Evolutionary conservation across 1,140 invertebrate genomes (phyloP).

Genomic region (Drosophila ambigua): DNA sequence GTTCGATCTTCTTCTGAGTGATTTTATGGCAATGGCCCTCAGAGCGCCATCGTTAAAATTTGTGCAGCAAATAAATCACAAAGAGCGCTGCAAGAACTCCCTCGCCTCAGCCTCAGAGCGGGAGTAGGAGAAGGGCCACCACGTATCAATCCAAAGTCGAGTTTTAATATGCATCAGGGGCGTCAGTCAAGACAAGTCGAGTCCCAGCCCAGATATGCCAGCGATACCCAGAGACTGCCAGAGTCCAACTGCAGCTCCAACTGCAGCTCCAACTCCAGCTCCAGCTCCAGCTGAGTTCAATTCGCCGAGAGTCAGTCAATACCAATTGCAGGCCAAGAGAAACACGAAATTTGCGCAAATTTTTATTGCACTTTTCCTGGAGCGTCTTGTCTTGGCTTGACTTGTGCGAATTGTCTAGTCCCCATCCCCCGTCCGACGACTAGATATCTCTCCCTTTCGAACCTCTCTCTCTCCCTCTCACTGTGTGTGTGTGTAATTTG

Average conservation of each 20-base stretch:
- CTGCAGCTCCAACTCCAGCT: background rate
- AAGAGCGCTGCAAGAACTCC: constrained; percentile 34
- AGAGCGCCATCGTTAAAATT: constrained; percentile 74
- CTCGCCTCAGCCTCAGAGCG: background rate
- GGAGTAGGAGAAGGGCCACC: background rate
- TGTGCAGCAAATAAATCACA: constrained; percentile 72
- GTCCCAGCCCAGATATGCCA: constrained; percentile 21
- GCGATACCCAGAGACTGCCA: background rate
- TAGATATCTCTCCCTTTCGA: constrained; percentile 12
- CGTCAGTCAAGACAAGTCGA: constrained; percentile 51
- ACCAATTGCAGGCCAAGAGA: constrained; percentile 79
- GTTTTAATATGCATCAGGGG: constrained; percentile 74
- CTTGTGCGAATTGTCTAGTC: constrained; percentile 63
- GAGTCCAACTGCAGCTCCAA: background rate
- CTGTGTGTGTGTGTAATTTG: constrained; percentile 65
- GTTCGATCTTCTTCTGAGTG: constrained; percentile 21
- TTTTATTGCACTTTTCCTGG: constrained; percentile 80
- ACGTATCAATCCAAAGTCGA: constrained; percentile 67
- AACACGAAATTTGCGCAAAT: constrained; percentile 82
- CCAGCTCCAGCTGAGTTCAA: too few species aligned
- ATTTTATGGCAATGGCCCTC: constrained; percentile 46
- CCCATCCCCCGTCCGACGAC: background rate
- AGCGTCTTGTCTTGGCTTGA: constrained; percentile 60
- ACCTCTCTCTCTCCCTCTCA: constrained; percentile 2
- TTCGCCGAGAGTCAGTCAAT: constrained; percentile 56